Evolutionary conservation across 2,113 vertebrate species (phyloP), one percentile per base, ranked within the genome.

Genomic region (Cnemophilus loriae): DNA sequence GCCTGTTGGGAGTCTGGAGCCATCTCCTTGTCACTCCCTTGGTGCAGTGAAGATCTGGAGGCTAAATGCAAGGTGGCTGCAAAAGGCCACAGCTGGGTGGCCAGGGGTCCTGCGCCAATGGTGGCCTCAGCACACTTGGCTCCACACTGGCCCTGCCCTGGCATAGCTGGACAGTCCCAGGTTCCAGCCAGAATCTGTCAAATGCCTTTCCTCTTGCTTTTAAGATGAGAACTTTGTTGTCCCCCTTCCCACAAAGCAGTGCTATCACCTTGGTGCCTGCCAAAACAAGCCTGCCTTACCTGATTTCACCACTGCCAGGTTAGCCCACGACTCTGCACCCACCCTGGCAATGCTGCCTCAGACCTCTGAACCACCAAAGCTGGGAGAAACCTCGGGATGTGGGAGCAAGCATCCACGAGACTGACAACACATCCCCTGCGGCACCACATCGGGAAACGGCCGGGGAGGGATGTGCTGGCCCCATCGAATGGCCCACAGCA

Each of bases 71-170:
- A 39, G 27, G 27, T 15, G 46, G 28, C 56, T 78, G 41, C 55
- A 47, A 56, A 70, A 59, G 28, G 44, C 33, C 44, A 64, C 9
- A 20, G 50, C 14, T 55, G 59, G 11, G 39, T 42, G 35, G 33
- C 44, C 8, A 0, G 1, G 4, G 11, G 13, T 67, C 71, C 93
- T 44, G 49, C 0, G 0, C 6, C 6, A 0, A 0, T 10, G 52
- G 39, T 49, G n/a, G 47, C 47, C 4, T 2, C 81, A 64, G 23
- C 5, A 2, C 3, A 2, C 15, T 6, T 1, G 14, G 42, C 10
- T n/a, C 46, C 18, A n/a, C 1, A 0, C 3, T 1, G 1, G 39
- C 39, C 30, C 65, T 52, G 30, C 41, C 26, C 50, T 56, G 30
- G 61, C 30, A 91, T 57, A 80, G 33, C 20, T 3, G 4, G 55